phyloP scores from a whole-genome alignment of 2,113 vertebrate species.

The Rhipidura dahli region DNA sequence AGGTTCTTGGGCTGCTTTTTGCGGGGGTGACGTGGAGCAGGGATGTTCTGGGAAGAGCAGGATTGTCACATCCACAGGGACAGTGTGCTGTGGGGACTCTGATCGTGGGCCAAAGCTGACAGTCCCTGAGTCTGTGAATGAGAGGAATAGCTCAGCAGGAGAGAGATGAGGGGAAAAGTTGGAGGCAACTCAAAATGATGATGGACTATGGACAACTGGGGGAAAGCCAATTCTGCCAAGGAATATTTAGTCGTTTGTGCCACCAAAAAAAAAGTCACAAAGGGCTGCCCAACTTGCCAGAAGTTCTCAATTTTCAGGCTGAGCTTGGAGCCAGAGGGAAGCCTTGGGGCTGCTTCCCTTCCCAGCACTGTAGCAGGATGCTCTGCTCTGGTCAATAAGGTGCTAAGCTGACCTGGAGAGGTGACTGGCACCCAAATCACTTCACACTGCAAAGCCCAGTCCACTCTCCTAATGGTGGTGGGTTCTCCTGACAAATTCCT shows the following conservation, averaged over 20 bases:
- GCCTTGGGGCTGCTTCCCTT: not conserved
- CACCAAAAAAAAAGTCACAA: not conserved
- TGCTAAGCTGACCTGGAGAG: not conserved
- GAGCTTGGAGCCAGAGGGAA: not conserved
- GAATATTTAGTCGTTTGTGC: not conserved
- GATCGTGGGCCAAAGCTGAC: not conserved
- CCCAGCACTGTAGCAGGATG: not conserved
- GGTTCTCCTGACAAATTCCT: not conserved
- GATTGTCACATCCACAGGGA: not conserved
- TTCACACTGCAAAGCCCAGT: rapidly evolving
- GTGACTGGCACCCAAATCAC: rapidly evolving
- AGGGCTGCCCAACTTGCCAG: not conserved
- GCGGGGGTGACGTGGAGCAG: rapidly evolving
- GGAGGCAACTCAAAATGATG: not conserved
- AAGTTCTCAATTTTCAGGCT: not conserved
- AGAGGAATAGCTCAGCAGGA: not conserved
- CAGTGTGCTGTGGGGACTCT: not conserved
- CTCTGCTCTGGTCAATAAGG: not conserved
- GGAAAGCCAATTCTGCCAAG: not conserved
- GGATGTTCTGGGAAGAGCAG: not conserved
- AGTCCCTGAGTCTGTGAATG: not conserved
- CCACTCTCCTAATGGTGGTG: rapidly evolving
- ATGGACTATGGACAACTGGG: not conserved
- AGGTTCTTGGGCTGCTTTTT: not conserved
- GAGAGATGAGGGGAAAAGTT: not conserved